Conservation (phyloP, 1,140 invertebrate species). For the Eupristina koningsbergeri region DNA sequence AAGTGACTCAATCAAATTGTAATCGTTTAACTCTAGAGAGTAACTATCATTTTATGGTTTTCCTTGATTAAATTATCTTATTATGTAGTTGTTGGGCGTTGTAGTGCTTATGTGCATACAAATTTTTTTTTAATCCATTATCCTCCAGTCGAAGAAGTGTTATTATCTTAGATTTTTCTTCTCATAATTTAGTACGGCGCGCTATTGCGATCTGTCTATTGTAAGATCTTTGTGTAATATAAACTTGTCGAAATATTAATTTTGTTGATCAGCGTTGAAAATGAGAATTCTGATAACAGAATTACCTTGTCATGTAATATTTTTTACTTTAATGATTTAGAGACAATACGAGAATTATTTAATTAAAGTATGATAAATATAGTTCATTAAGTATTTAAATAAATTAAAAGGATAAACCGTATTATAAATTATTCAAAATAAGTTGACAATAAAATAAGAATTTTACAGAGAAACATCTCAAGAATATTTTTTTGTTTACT, state of each 20-base stretch:
- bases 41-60: slow-evolving; percentile 21
- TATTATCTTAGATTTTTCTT: slow-evolving; percentile 23
- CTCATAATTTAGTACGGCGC: slow-evolving; percentile 1
- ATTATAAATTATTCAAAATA: slow-evolving; percentile 7
- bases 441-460: neutral
- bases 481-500: too few species aligned
- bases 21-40: slow-evolving; percentile 31
- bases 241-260: slow-evolving; percentile 8
- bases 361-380: slow-evolving; percentile 24
- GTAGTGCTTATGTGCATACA: neutral
- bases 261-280: slow-evolving; percentile 22
- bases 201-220: too few species aligned
- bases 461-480: too few species aligned
- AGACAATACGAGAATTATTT: neutral
- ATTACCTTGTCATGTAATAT: slow-evolving; percentile 23
- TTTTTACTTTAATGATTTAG: slow-evolving; percentile 17
- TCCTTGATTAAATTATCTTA: slow-evolving; percentile 14
- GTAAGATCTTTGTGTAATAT: slow-evolving; percentile 4
- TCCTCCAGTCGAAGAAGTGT: neutral
- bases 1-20: slow-evolving; percentile 36
- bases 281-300: neutral
- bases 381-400: neutral
- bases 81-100: neutral
- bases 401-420: neutral
- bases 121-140: neutral